These are phyloP conservation scores for Amyelois transitella DNA, from an alignment of 1,140 invertebrate species.

Conservation along the genomic window DNA sequence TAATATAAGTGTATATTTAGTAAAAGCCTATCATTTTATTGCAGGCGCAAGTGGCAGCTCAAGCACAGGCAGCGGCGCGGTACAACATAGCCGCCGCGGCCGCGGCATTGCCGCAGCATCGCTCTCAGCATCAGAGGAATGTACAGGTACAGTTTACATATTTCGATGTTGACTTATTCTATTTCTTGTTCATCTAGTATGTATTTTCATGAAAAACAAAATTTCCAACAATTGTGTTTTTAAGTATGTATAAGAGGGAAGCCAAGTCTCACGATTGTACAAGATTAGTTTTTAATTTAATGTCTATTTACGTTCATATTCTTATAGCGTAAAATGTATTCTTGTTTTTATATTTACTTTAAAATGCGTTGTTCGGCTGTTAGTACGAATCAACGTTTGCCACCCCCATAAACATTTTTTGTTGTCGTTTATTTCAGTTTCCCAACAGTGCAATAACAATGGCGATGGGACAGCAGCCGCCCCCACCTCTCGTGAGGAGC, in stretches of 20 bases:
- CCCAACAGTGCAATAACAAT: constrained; percentile 71
- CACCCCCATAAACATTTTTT: constrained; percentile 25
- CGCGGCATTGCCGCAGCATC: constrained; percentile 47
- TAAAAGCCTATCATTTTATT: not conserved
- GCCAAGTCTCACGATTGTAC: too few species aligned
- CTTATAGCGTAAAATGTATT: too few species aligned
- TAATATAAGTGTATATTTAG: not conserved
- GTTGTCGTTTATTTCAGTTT: constrained; percentile 66
- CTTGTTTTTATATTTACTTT: too few species aligned
- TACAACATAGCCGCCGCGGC: constrained; percentile 57
- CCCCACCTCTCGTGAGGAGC: constrained; percentile 65
- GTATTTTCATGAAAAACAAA: too few species aligned
- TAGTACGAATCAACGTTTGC: too few species aligned
- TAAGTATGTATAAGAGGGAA: too few species aligned
- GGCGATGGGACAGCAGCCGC: constrained; percentile 69
- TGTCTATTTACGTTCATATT: too few species aligned
- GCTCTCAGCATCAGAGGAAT: constrained; percentile 48
- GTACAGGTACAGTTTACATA: constrained; percentile 45
- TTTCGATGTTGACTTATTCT: too few species aligned
- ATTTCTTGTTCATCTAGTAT: too few species aligned
- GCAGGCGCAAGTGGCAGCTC: constrained; percentile 72
- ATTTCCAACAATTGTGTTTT: too few species aligned
- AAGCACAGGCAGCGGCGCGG: constrained; percentile 67
- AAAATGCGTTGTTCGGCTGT: too few species aligned
- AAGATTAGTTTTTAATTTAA: too few species aligned